A percentile compares a stretch with the other conserved stretches of the same genome.
Conservation (phyloP, 2,888 invertebrate species). For the Germaria angustata region DNA sequence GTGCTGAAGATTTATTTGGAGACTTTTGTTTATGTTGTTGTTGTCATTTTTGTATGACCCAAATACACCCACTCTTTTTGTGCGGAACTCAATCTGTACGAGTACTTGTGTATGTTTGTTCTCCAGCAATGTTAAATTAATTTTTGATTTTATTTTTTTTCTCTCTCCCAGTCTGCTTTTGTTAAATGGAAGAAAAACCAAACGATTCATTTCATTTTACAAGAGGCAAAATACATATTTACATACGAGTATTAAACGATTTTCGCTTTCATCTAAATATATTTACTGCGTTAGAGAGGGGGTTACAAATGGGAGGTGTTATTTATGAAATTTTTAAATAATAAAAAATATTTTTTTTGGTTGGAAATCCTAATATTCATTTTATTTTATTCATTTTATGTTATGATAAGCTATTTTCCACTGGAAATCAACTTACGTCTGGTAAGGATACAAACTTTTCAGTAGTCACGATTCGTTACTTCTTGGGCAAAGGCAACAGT, state of each 20-base stretch:
- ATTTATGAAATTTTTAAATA: too few species aligned
- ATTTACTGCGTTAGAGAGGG: neutral
- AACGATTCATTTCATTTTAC: neutral
- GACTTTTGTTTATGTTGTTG: neutral
- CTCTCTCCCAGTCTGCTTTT: conserved; percentile 9
- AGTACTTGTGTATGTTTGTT: conserved; percentile 10
- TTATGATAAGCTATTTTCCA: too few species aligned
- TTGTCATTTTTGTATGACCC: conserved; percentile 43
- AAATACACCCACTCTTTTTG: conserved; percentile 37
- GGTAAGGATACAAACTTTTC: too few species aligned
- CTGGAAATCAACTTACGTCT: too few species aligned
- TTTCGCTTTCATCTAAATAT: neutral
- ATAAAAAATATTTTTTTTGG: too few species aligned
- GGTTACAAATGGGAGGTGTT: neutral
- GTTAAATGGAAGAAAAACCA: conserved; percentile 6
- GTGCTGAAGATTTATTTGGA: conserved; percentile 13
- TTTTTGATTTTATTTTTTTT: neutral
- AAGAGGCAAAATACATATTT: neutral
- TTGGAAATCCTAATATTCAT: too few species aligned
- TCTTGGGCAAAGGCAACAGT: too few species aligned
- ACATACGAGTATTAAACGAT: conserved; percentile 7
- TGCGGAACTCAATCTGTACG: conserved; percentile 19
- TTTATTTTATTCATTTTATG: too few species aligned
- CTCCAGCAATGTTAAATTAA: conserved; percentile 16
- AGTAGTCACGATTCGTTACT: too few species aligned